Conservation (phyloP, 2,888 invertebrate species). For the Eupeodes luniger region DNA sequence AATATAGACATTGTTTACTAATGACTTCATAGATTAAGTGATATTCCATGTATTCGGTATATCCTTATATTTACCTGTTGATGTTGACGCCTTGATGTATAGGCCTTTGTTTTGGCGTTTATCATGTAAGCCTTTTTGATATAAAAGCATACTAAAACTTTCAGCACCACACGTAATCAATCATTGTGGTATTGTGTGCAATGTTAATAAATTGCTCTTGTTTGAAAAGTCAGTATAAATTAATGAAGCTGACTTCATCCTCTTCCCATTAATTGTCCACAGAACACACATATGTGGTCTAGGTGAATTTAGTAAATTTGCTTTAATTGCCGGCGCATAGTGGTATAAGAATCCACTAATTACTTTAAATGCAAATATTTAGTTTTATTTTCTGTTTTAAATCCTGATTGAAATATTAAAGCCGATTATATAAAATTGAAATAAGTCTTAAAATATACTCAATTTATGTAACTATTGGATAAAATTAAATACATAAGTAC, state of each 20-base stretch:
- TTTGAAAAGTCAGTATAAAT: constrained; percentile 60
- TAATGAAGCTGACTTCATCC: constrained; percentile 62
- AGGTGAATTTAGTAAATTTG: constrained; percentile 41
- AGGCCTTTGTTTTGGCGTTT: constrained; percentile 23
- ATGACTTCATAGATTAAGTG: constrained; percentile 31
- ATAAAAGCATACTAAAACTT: constrained; percentile 49
- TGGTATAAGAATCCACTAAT: constrained; percentile 58
- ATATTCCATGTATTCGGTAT: neutral
- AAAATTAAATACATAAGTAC: too few relatives aligned
- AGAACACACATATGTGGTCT: constrained; percentile 47
- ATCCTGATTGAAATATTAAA: too few relatives aligned
- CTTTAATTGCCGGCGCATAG: constrained; percentile 21
- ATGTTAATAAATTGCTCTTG: constrained; percentile 60
- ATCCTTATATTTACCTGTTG: constrained; percentile 30
- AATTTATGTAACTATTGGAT: neutral
- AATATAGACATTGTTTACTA: constrained; percentile 7
- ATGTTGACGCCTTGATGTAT: constrained; percentile 33
- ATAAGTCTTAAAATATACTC: neutral
- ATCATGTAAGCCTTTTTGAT: constrained; percentile 33
- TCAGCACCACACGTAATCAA: constrained; percentile 61
- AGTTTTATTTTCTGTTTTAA: neutral
- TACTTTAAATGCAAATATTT: constrained; percentile 48
- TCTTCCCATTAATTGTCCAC: constrained; percentile 26
- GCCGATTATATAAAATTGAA: too few relatives aligned
- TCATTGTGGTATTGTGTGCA: constrained; percentile 63